phyloP scores from a whole-genome alignment of 2,888 invertebrate genomes.

The Apodemia duryi region DNA sequence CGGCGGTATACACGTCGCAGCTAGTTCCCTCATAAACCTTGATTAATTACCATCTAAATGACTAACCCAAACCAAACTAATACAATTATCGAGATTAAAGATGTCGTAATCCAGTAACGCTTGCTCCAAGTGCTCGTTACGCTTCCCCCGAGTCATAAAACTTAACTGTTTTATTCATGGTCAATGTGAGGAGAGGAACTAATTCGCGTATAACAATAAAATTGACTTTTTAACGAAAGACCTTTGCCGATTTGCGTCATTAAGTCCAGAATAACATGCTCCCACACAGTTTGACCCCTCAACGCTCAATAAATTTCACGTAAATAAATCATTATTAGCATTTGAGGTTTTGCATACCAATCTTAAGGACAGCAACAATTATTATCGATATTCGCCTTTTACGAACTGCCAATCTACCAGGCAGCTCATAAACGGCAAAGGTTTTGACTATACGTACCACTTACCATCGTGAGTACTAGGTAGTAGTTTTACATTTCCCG shows the following conservation, averaged over 20 bases:
- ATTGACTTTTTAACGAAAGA: neutral
- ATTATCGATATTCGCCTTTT: too few relatives aligned
- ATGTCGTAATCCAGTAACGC: constrained; percentile 3
- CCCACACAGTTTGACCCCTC: neutral
- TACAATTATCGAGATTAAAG: neutral
- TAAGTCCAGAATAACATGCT: neutral
- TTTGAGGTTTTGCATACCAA: too few relatives aligned
- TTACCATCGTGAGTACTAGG: too few relatives aligned
- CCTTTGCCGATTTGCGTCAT: neutral
- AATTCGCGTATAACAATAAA: constrained; percentile 1
- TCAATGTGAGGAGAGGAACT: neutral
- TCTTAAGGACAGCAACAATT: too few relatives aligned
- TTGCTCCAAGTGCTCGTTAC: neutral
- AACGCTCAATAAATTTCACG: too few relatives aligned
- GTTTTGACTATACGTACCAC: too few relatives aligned
- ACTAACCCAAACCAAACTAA: neutral
- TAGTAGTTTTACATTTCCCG: too few relatives aligned
- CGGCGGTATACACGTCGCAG: too few relatives aligned
- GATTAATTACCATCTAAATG: neutral
- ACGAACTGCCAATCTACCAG: neutral
- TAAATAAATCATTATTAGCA: too few relatives aligned
- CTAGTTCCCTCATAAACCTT: too few relatives aligned
- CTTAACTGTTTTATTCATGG: neutral
- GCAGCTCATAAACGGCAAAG: neutral
- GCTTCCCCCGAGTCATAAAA: neutral